Percentiles rank a stretch among this genome's conserved stretches.
These are phyloP conservation scores for Gymnoscopelus microlampas DNA, from an alignment of 2,797 vertebrate genomes.

Conservation along the genomic window DNA sequence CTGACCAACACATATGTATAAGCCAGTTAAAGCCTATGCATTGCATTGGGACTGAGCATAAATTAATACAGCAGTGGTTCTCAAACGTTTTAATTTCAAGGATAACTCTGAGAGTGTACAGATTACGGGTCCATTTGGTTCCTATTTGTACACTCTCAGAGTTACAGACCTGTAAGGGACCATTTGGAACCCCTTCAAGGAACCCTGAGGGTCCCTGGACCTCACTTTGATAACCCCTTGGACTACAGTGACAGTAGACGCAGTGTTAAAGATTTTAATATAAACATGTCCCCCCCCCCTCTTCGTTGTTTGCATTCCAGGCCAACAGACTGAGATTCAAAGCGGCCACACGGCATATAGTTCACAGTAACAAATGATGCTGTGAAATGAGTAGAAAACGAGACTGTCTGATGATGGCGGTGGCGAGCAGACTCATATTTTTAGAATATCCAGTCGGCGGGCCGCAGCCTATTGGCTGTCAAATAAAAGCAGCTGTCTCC, in stretches of 20 bases:
- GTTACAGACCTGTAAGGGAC: no score
- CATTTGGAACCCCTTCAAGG: no score
- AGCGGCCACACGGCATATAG: not conserved
- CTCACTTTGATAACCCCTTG: no score
- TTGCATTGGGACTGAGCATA: constrained; percentile 3
- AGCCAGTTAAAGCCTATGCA: constrained; percentile 39
- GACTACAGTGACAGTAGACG: not conserved
- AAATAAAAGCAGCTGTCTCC: constrained; percentile 86
- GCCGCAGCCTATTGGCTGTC: constrained; percentile 79
- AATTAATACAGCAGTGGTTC: no score
- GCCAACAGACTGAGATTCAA: constrained; percentile 55
- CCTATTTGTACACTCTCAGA: no score
- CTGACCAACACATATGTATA: constrained; percentile 22
- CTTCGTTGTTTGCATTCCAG: constrained; percentile 53
- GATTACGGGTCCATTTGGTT: no score
- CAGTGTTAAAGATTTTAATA: constrained; percentile 32
- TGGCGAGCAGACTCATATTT: constrained; percentile 80
- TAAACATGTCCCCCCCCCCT: not conserved
- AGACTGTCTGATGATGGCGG: constrained; percentile 77
- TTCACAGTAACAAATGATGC: constrained; percentile 68
- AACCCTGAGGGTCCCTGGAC: no score
- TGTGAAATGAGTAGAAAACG: constrained; percentile 77
- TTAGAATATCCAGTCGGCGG: constrained; percentile 80
- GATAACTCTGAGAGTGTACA: no score
- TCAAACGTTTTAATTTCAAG: no score